Evolutionary conservation across 2,113 vertebrate species (phyloP), one percentile per base, ranked within the genome.

Genomic region (Mesitornis unicolor): DNA sequence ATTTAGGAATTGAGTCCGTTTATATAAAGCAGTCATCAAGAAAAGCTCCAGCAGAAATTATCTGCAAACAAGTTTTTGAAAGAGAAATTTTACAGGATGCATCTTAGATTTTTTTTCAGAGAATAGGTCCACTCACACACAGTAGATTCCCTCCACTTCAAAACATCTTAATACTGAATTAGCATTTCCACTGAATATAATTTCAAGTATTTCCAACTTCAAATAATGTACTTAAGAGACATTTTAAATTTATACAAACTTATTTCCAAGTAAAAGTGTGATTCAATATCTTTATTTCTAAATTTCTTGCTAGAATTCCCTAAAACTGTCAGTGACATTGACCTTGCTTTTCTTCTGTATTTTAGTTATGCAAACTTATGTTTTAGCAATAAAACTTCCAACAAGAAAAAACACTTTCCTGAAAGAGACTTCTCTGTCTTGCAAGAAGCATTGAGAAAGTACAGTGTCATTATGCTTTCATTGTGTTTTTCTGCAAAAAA

Each of bases 1-100:
- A 70, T 75, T 94, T 78, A 75, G 71, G 64, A 97, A 88, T 74
- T 54, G 89, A 70, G n/a, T 74, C 67, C 70, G 60, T 88, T 76
- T 88, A 36, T 78, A 48, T 45, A 90, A 85, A 86, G 20, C 13
- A 70, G 21, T 9, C 20, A 91, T 47, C 68, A 88, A 88, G 50
- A 92, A 94, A 78, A 88, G 18, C 24, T 92, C 21, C 68, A 71
- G 38, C 21, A 88, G 35, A 92, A 88, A 81, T 15, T 76, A 69
- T 53, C 48, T 48, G n/a, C 11, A 90, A 95, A 86, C 21, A 7
- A 60, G 5, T 0, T 51, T 67, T 80, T 79, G 36, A 5, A 68
- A 83, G 45, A 77, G 8, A 22, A 68, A 33, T 82, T 89, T 89
- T 56, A 71, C 15, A 75, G 33, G 14, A 42, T 29, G 63, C 2